These are phyloP conservation scores for Xiphophorus birchmanni DNA, from an alignment of 2,797 vertebrate genomes.

Conservation along the genomic window DNA sequence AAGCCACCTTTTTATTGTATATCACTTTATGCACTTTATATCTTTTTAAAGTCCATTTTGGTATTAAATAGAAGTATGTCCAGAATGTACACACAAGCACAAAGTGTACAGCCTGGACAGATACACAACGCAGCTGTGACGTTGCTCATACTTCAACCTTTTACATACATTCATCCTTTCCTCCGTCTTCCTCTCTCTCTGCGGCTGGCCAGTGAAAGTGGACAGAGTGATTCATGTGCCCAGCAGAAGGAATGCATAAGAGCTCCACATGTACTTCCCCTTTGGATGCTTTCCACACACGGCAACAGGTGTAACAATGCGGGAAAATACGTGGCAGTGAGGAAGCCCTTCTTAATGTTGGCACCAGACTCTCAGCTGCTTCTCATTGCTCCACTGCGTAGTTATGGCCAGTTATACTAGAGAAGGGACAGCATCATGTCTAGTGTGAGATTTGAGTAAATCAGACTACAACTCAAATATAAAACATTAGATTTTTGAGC, in stretches of 20 bases:
- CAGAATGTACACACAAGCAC: slow-evolving; percentile 4
- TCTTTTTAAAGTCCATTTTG: not conserved
- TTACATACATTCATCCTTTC: slow-evolving; percentile 32
- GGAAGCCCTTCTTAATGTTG: slow-evolving; percentile 62
- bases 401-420: slow-evolving; percentile 33
- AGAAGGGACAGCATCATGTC: slow-evolving; percentile 48
- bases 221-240: slow-evolving; percentile 64
- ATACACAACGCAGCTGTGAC: slow-evolving; percentile 26
- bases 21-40: not conserved
- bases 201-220: slow-evolving; percentile 23
- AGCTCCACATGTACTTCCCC: slow-evolving; percentile 65
- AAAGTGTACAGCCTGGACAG: slow-evolving; percentile 26
- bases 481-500: not conserved
- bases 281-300: slow-evolving; percentile 40
- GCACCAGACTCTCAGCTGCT: slow-evolving; percentile 56
- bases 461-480: not conserved
- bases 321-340: slow-evolving; percentile 31
- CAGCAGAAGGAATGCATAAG: slow-evolving; percentile 64
- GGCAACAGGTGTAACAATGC: slow-evolving; percentile 63
- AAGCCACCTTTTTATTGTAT: not conserved
- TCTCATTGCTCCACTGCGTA: slow-evolving; percentile 50
- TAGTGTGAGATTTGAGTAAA: not conserved
- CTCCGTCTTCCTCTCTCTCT: slow-evolving; percentile 20
- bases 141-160: slow-evolving; percentile 41
- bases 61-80: not conserved